A percentile compares a stretch with the other conserved stretches of the same genome.
Conservation (phyloP, 2,888 invertebrate species). For the Metalampra italica region DNA sequence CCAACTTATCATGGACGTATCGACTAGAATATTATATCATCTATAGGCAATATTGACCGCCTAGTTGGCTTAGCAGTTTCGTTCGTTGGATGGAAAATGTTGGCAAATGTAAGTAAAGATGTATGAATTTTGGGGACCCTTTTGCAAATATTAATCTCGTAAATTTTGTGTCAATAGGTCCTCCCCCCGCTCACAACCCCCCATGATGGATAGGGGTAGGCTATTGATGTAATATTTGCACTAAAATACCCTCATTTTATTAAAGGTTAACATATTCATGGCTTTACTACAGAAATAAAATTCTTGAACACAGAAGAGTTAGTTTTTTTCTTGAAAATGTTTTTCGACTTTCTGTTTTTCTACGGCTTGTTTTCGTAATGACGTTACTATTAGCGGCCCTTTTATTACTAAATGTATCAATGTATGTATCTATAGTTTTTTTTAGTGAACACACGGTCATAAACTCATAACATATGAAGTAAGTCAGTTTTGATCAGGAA, state of each 20-base stretch:
- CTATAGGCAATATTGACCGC: too few relatives aligned
- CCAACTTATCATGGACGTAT: too few relatives aligned
- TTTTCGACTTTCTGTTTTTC: too few relatives aligned
- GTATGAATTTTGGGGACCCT: constrained; percentile 14
- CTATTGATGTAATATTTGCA: constrained; percentile 59
- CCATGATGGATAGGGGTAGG: constrained; percentile 67
- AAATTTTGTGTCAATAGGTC: constrained; percentile 64
- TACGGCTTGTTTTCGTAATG: too few relatives aligned
- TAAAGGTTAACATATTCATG: constrained; percentile 38
- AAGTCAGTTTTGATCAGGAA: constrained; percentile 26
- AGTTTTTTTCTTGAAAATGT: too few relatives aligned
- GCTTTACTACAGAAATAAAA: not conserved
- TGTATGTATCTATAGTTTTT: not conserved
- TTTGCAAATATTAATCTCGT: constrained; percentile 72
- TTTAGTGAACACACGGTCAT: constrained; percentile 13
- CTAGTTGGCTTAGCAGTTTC: too few relatives aligned
- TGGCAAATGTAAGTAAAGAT: not conserved
- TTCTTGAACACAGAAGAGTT: not conserved
- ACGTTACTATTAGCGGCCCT: too few relatives aligned
- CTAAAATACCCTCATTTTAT: constrained; percentile 28
- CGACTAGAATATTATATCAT: too few relatives aligned
- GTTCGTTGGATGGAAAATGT: not conserved
- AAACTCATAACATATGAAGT: too few relatives aligned
- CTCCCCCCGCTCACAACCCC: constrained; percentile 35
- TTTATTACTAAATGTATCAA: too few relatives aligned